These are phyloP conservation scores for Opisthocomus hoazin DNA, from an alignment of 2,113 vertebrate species.

Conservation along the genomic window DNA sequence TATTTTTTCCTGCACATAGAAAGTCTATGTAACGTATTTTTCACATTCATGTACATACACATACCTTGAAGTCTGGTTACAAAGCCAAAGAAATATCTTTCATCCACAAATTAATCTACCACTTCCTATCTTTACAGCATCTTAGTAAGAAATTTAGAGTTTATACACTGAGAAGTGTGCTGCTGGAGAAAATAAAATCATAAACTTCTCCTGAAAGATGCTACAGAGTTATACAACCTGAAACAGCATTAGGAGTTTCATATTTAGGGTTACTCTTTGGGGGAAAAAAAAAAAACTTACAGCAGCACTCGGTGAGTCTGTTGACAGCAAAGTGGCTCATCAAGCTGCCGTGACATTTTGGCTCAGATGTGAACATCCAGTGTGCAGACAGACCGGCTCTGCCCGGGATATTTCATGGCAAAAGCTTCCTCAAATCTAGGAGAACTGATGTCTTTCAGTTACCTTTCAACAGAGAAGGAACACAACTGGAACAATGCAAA, in stretches of 20 bases:
- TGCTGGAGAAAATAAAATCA: background rate
- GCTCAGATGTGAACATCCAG: background rate
- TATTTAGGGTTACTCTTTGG: background rate
- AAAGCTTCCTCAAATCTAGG: background rate
- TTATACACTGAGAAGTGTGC: background rate
- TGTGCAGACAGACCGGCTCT: rapidly evolving
- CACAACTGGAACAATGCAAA: background rate
- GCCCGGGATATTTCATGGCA: background rate
- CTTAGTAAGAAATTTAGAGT: background rate
- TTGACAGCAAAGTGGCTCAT: background rate
- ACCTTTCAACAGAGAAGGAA: background rate
- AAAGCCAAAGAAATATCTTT: background rate
- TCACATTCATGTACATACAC: background rate
- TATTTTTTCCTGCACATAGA: background rate
- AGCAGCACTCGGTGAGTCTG: background rate
- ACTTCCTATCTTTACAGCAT: background rate
- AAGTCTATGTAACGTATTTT: background rate
- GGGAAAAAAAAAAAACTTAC: background rate
- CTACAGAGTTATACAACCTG: background rate
- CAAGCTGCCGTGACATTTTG: too few relatives aligned
- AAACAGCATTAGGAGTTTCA: rapidly evolving
- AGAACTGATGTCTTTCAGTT: background rate
- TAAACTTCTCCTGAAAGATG: background rate
- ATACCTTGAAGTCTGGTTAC: background rate
- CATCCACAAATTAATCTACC: background rate